Percentiles rank a stretch among this genome's conserved stretches.
These are phyloP conservation scores for Gobio gobio DNA, from an alignment of 2,113 vertebrate species.

Conservation along the genomic window DNA sequence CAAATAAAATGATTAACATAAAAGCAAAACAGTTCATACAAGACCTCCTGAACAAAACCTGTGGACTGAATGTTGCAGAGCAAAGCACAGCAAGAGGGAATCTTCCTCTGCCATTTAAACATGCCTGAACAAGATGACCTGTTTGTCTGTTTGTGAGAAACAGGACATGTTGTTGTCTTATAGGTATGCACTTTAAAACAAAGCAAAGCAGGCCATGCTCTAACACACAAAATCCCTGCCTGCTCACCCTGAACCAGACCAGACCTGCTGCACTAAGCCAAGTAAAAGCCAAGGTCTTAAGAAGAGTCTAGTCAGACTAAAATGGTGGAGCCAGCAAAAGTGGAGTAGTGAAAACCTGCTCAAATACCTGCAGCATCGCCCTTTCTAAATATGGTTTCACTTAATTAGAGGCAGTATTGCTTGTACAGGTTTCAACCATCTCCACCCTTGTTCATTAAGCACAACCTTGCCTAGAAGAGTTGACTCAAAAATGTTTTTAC, in stretches of 20 bases:
- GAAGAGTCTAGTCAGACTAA: slow-evolving; percentile 8
- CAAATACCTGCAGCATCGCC: not conserved
- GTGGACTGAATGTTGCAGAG: slow-evolving; percentile 1
- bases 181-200: not conserved
- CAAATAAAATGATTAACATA: no score
- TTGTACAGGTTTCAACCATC: slow-evolving; percentile 6
- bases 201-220: slow-evolving; percentile 25
- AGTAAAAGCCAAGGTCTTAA: not conserved
- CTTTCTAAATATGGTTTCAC: not conserved
- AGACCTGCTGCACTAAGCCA: slow-evolving; percentile 19
- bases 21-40: not conserved
- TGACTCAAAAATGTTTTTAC: not conserved
- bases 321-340: not conserved
- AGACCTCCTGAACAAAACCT: not conserved
- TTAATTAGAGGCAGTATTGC: slow-evolving; percentile 2
- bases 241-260: slow-evolving; percentile 4
- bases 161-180: slow-evolving; percentile 16
- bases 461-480: not conserved
- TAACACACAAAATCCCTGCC: slow-evolving; percentile 13
- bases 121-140: slow-evolving; percentile 33
- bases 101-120: not conserved
- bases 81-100: not conserved
- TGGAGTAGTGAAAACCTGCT: not conserved
- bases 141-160: slow-evolving; percentile 11
- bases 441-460: not conserved